Conservation (phyloP, 2,113 vertebrate species). For the Gopherus evgoodei region DNA sequence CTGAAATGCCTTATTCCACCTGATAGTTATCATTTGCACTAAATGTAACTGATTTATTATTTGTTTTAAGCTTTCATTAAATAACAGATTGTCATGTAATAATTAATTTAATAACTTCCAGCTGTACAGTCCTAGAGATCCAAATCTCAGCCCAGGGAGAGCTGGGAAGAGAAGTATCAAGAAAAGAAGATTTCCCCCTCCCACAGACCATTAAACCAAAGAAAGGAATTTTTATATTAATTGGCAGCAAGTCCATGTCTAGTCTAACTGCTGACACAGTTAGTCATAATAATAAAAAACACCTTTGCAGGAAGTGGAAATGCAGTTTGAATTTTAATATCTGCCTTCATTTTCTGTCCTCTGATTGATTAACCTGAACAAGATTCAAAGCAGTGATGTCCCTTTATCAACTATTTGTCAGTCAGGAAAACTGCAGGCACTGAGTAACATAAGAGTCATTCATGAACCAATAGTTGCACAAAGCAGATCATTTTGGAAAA, state of each 20-base stretch:
- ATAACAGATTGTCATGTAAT: conserved; percentile 21
- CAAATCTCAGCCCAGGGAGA: conserved; percentile 45
- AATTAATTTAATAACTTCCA: conserved; percentile 54
- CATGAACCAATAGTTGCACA: background rate
- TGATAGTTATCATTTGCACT: conserved; percentile 31
- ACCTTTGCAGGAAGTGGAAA: conserved; percentile 51
- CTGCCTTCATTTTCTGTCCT: conserved; percentile 37
- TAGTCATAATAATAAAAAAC: conserved; percentile 53
- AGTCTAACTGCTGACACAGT: conserved; percentile 49
- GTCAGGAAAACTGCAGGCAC: conserved; percentile 24
- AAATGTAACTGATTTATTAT: conserved; percentile 61
- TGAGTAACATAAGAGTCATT: background rate
- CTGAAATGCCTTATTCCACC: conserved; percentile 34
- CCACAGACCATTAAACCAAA: conserved; percentile 53
- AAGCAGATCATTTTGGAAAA: background rate
- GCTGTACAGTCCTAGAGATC: conserved; percentile 28
- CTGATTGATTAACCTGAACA: conserved; percentile 51
- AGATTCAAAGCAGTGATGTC: conserved; percentile 35
- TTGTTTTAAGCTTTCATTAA: conserved; percentile 72
- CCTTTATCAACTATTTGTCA: background rate
- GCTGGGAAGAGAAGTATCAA: conserved; percentile 11
- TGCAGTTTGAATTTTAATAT: conserved; percentile 69
- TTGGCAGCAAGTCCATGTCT: conserved; percentile 49
- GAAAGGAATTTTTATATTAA: conserved; percentile 61
- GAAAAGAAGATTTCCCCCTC: conserved; percentile 16